Evolutionary conservation across 2,797 vertebrate genomes (phyloP), one percentile per base, ranked within the genome.

Genomic region (Meda fulgida): DNA sequence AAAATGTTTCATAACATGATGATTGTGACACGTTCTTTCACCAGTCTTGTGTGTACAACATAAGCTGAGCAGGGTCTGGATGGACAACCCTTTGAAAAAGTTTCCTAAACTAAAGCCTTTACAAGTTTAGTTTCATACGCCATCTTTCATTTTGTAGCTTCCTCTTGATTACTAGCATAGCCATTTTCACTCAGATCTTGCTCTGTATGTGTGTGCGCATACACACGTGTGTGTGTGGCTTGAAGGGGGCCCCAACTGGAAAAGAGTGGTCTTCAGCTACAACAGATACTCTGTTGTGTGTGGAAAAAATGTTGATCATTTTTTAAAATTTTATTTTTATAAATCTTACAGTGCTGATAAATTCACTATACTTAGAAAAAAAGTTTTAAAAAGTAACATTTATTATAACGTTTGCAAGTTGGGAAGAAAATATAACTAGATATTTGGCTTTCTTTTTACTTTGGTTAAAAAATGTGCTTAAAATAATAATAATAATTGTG

Each of bases 211-310:
- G 38, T 81, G 71, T 77, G 78, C 23, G 67, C 31, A 14, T 34
- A 55, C 21, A 55, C 53, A 23, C 23, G 83, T 55, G 29, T 69
- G 72, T 16, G 48, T 53, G 58, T 40, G 78, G 13, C 70, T 75
- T 77, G 72, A 81, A 87, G 58, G 36, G 78, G 86, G 82, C 65
- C 82, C 67, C 65, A 77, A 77, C 53, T 48, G 65, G 11, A 80
- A 76, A 82, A 58, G 23, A 66, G 36, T 23, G 51, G 70, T 77
- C 53, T 51, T 60, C 23, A 80, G 36, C 77, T 76, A 21, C 26
- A 70, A 55, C 79, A 70, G 43, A 85, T 77, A 31, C 46, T 48
- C 21, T 75, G 58, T 18, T 29, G 36, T 77, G 36, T 63, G 55
- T 43, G 36, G 36, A 36, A 3, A 36, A 36, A 5, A 5, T 5